Conservation (phyloP, 2,888 invertebrate species). For the Dinocampus coccinellae region DNA sequence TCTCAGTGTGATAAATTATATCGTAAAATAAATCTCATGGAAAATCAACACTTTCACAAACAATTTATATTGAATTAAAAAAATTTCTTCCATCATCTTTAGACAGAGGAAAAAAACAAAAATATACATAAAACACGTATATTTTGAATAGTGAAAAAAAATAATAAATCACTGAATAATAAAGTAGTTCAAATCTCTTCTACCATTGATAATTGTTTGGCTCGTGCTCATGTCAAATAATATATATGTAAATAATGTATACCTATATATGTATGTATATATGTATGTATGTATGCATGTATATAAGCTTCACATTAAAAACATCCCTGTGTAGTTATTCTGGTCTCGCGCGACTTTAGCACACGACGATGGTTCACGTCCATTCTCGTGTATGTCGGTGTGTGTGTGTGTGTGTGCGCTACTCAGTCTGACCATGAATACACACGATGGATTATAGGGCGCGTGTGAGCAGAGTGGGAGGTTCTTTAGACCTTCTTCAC, state of each 20-base stretch:
- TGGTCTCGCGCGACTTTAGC: constrained; percentile 48
- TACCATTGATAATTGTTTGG: neutral
- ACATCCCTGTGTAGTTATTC: constrained; percentile 59
- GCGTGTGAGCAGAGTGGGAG: constrained; percentile 44
- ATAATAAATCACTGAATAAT: neutral
- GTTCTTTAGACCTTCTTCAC: constrained; percentile 30
- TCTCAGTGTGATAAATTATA: neutral
- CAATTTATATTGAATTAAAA: neutral
- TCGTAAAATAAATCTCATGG: neutral
- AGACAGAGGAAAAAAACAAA: neutral
- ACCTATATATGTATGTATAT: no score
- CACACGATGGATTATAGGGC: constrained; percentile 59
- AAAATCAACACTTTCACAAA: neutral
- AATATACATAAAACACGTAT: neutral
- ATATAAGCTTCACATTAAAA: constrained; percentile 60
- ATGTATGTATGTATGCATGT: no score
- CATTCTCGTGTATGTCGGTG: constrained; percentile 39
- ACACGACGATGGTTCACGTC: neutral
- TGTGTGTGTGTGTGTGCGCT: no score
- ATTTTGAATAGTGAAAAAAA: neutral
- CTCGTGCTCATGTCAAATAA: constrained; percentile 27
- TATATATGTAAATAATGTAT: no score
- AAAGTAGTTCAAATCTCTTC: neutral
- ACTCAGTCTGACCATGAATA: constrained; percentile 60
- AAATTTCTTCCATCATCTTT: neutral